A percentile compares a stretch with the other conserved stretches of the same genome.
These are phyloP conservation scores for Linnaemya vulpina DNA, from an alignment of 2,888 invertebrate genomes.

Conservation along the genomic window DNA sequence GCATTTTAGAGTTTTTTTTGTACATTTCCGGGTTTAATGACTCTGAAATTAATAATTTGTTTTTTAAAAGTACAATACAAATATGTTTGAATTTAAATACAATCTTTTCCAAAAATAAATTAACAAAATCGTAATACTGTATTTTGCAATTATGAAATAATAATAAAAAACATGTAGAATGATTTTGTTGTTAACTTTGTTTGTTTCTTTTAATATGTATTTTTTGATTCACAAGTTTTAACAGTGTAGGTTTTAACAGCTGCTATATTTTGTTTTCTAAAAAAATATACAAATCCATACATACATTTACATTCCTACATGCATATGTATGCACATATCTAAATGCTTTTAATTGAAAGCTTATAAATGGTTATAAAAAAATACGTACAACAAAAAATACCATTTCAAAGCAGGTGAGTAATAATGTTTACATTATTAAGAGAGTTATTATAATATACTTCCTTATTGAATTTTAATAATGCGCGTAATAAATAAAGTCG, in stretches of 20 bases:
- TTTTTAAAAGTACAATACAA: neutral
- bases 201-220: slow-evolving; percentile 38
- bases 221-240: slow-evolving; percentile 50
- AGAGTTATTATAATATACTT: slow-evolving; percentile 50
- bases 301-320: neutral
- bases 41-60: slow-evolving; percentile 70
- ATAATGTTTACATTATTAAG: slow-evolving; percentile 55
- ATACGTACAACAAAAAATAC: slow-evolving; percentile 31
- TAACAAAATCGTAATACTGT: slow-evolving; percentile 71
- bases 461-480: slow-evolving; percentile 59
- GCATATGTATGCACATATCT: neutral
- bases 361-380: slow-evolving; percentile 54
- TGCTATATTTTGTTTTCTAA: slow-evolving; percentile 46
- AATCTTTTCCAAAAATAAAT: slow-evolving; percentile 50
- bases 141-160: slow-evolving; percentile 66
- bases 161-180: slow-evolving; percentile 30
- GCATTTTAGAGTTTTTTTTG: slow-evolving; percentile 70
- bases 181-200: slow-evolving; percentile 55
- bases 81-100: slow-evolving; percentile 61
- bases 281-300: slow-evolving; percentile 1
- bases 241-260: slow-evolving; percentile 58
- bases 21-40: slow-evolving; percentile 80
- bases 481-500: slow-evolving; percentile 17
- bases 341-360: slow-evolving; percentile 39
- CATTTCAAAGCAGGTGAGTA: slow-evolving; percentile 59